Base-by-base conservation (phyloP, 2,113 vertebrate species). In the Neofelis nebulosa region DNA sequence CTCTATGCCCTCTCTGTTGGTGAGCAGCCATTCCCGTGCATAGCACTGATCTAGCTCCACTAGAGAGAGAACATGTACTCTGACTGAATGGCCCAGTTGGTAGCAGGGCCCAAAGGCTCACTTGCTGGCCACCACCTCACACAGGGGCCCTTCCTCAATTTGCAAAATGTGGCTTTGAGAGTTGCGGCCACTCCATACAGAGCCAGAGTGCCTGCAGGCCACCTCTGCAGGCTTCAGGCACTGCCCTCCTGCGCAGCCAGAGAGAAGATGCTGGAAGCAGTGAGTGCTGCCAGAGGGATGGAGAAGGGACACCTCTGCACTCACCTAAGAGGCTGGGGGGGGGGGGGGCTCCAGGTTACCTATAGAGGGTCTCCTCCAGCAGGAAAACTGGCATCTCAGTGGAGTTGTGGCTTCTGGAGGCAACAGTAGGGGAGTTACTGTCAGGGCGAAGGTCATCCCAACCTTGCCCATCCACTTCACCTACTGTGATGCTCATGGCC, bases 111-210 rank as follows among this genome's bases (percentile, higher is more conserved):
- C 4, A 2, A 65, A 74, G 66, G 29, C 63, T 45, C 6, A 4
- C 66, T 9, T 3, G 0, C 68, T 57, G 38, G 81, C 15, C 1
- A 0, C 41, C 74, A 2, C 45, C 41, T 79, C 4, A 3, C 18
- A 23, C 8, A 23, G 83, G 33, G 63, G 63, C 63, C n/a, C 88
- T 79, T 45, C n/a, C 76, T 81, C 50, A 13, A 27, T 66, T 31
- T 68, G 76, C 1, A 12, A 50, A 69, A 69, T 21, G 23, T 55
- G 68, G 2, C 48, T 55, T 21, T 68, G 27, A 76, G 38, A 81
- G 73, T 36, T 25, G 41, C 45, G 15, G 33, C n/a, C 41, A n/a
- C 80, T 71, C 65, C 15, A 9, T 14, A 63, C 23, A 80, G 41
- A 69, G 13, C 12, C 33, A 41, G 52, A 55, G n/a, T 13, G 15